These are phyloP conservation scores for Perodicticus potto DNA, from an alignment of 2,797 vertebrate genomes.

Conservation along the genomic window DNA sequence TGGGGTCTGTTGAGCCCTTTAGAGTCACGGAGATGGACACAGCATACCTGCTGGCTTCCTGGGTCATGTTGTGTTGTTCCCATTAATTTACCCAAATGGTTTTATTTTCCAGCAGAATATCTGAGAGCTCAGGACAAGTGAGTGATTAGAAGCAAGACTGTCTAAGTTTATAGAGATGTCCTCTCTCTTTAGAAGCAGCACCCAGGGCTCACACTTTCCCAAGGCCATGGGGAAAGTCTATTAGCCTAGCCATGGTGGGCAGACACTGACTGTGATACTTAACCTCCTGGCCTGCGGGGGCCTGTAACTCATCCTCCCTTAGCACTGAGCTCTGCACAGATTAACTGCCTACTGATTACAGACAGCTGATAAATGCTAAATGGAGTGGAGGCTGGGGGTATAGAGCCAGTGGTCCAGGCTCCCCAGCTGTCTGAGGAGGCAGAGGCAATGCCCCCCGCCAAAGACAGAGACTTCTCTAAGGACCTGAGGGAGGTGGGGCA, in stretches of 20 bases:
- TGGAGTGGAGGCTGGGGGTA: neutral
- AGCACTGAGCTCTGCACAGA: constrained; percentile 36
- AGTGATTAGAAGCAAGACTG: neutral
- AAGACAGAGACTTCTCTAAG: constrained; percentile 26
- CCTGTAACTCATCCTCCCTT: neutral
- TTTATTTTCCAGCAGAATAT: neutral
- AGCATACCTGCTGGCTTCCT: neutral
- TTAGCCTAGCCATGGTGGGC: neutral
- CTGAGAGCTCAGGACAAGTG: neutral
- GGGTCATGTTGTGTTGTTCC: neutral
- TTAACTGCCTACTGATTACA: constrained; percentile 58
- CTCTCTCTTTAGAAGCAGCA: constrained; percentile 3
- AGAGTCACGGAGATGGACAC: neutral
- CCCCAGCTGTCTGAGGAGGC: neutral
- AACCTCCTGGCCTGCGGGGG: constrained; percentile 53
- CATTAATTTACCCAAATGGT: neutral
- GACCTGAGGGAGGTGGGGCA: neutral
- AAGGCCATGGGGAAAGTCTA: neutral
- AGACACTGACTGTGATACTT: constrained; percentile 70
- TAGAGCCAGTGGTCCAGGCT: neutral
- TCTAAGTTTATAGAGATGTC: neutral
- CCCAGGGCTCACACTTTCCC: neutral
- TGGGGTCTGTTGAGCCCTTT: neutral
- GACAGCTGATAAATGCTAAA: constrained; percentile 74
- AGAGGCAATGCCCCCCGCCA: neutral